Evolutionary conservation across 2,113 vertebrate genomes (phyloP).

Genomic region (Pseudorasbora parva): DNA sequence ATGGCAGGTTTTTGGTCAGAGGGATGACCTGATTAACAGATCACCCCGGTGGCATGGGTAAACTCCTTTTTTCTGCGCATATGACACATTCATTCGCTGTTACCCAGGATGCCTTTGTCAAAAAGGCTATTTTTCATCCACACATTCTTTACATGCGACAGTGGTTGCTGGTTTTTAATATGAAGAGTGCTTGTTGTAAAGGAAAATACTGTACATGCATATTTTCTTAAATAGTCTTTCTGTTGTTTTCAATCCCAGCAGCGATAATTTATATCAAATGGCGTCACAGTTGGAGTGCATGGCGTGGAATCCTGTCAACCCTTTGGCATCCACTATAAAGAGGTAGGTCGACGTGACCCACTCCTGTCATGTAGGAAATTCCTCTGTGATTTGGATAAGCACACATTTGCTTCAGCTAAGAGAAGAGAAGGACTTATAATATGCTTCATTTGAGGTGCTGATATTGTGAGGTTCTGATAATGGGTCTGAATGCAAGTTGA

Average conservation of each 20-base stretch:
- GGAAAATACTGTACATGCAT: conserved; percentile 8
- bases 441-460: conserved; percentile 18
- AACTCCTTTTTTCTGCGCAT: conserved; percentile 12
- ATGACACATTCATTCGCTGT: conserved; percentile 49
- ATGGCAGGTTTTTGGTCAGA: conserved; percentile 52
- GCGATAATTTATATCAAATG: conserved; percentile 97
- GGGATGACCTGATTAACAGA: conserved; percentile 54
- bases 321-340: conserved; percentile 86
- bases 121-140: conserved; percentile 39
- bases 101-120: conserved; percentile 48
- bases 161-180: conserved; percentile 19
- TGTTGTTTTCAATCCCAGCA: conserved; percentile 75
- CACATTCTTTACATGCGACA: conserved; percentile 5
- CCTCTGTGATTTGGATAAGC: conserved; percentile 55
- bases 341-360: conserved; percentile 79
- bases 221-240: conserved; percentile 21
- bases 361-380: conserved; percentile 59
- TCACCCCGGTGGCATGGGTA: conserved; percentile 41
- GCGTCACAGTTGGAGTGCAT: conserved; percentile 95
- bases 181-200: neutral
- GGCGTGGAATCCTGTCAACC: conserved; percentile 93
- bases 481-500: neutral
- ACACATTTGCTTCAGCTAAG: conserved; percentile 53
- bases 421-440: neutral
- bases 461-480: neutral